Conservation (phyloP, 2,888 invertebrate genomes). For the Ectobius pallidus region DNA sequence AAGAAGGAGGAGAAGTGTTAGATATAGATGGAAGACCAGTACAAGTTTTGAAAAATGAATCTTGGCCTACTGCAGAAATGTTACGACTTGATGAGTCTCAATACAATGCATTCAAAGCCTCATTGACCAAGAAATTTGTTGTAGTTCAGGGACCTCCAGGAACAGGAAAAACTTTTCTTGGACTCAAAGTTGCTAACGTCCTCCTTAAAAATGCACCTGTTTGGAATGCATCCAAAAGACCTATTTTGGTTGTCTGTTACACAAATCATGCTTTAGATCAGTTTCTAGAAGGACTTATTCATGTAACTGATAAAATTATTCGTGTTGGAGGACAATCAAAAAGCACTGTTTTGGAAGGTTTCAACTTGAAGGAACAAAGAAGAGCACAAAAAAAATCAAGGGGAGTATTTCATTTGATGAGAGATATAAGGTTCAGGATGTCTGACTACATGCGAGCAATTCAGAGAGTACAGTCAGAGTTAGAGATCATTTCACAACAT, state of each 20-base stretch:
- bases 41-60: conserved; percentile 30
- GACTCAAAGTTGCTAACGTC: conserved; percentile 71
- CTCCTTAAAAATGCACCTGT: conserved; percentile 35
- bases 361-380: conserved; percentile 31
- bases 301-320: conserved; percentile 64
- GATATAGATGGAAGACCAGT: conserved; percentile 21
- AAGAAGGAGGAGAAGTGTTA: neutral
- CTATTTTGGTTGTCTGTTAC: conserved; percentile 79
- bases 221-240: conserved; percentile 57
- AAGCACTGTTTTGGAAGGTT: conserved; percentile 53
- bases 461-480: conserved; percentile 25
- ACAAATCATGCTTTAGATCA: conserved; percentile 90
- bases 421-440: conserved; percentile 9
- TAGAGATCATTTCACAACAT: conserved; percentile 50
- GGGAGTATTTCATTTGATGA: neutral
- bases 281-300: conserved; percentile 73
- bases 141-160: conserved; percentile 89
- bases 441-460: conserved; percentile 35
- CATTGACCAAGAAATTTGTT: conserved; percentile 72
- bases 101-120: conserved; percentile 67
- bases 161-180: conserved; percentile 84
- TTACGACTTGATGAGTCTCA: conserved; percentile 71
- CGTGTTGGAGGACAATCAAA: conserved; percentile 74
- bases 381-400: neutral
- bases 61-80: conserved; percentile 58